These are phyloP conservation scores for Pachypanchax playfairii DNA, from an alignment of 2,113 vertebrate species.

Conservation along the genomic window DNA sequence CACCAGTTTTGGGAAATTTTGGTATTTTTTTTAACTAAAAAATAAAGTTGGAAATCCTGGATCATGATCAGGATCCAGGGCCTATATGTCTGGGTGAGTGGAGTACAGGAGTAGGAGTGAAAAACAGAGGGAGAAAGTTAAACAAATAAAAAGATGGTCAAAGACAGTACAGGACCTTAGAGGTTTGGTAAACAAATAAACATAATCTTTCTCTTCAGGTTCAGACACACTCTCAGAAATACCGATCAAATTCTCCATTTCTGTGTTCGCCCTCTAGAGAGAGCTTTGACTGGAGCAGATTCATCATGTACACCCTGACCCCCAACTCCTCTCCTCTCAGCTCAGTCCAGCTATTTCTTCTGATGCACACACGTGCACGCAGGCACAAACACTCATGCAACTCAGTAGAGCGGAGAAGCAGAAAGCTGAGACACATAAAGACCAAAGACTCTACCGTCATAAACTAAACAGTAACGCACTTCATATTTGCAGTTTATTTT, in stretches of 20 bases:
- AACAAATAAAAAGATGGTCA: conserved; percentile 49
- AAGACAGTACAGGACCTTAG: conserved; percentile 51
- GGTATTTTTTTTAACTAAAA: too few species aligned
- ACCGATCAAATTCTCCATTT: conserved; percentile 60
- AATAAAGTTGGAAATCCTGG: too few species aligned
- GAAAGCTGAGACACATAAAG: conserved; percentile 33
- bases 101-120: conserved; percentile 17
- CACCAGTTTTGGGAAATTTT: too few species aligned
- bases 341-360: conserved; percentile 30
- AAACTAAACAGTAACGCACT: conserved; percentile 21
- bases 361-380: conserved; percentile 11
- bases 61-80: too few species aligned
- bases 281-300: conserved; percentile 60
- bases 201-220: conserved; percentile 63
- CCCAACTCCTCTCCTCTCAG: conserved; percentile 56
- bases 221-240: conserved; percentile 42
- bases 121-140: conserved; percentile 39
- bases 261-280: conserved; percentile 64
- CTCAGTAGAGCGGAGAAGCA: conserved; percentile 12
- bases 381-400: not conserved
- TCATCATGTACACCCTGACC: conserved; percentile 65
- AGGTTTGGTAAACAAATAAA: conserved; percentile 73
- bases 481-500: conserved; percentile 19
- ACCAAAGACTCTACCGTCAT: conserved; percentile 17
- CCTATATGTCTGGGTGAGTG: not conserved